Percentiles rank a stretch among this genome's conserved stretches.
phyloP scores from a whole-genome alignment of 2,888 invertebrate species.

The Drepana falcataria region DNA sequence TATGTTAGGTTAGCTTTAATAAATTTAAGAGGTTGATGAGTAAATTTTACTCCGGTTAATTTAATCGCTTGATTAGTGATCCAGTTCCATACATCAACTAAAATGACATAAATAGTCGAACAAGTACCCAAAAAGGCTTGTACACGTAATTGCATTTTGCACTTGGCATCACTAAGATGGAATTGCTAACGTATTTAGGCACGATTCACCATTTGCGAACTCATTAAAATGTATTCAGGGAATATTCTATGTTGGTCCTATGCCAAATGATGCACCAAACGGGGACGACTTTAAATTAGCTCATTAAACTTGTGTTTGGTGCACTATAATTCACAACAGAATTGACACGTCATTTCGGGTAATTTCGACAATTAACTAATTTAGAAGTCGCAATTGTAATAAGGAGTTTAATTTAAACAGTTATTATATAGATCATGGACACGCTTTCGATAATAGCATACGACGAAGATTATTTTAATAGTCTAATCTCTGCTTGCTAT shows the following conservation, averaged over 20 bases:
- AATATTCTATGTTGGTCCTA: conserved; percentile 18
- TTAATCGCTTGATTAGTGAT: neutral
- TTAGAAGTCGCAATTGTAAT: neutral
- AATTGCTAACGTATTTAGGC: conserved; percentile 22
- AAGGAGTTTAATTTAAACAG: neutral
- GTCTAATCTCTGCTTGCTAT: no score
- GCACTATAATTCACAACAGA: neutral
- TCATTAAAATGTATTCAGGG: conserved; percentile 20
- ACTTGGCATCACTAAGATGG: conserved; percentile 22
- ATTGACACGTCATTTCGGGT: neutral
- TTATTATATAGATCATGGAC: neutral
- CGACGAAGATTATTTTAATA: neutral
- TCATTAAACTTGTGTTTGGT: neutral
- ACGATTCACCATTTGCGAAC: conserved; percentile 26
- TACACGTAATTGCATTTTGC: conserved; percentile 17
- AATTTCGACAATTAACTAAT: neutral
- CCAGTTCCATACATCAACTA: conserved; percentile 19
- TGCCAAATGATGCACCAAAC: neutral
- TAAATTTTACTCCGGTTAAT: no score
- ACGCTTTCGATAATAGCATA: neutral
- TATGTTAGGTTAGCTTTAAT: no score
- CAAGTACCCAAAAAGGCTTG: conserved; percentile 21
- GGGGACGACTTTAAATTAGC: neutral
- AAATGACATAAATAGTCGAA: conserved; percentile 28
- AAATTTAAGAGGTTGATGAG: no score